Percentiles rank a stretch among this genome's conserved stretches.
phyloP scores from a whole-genome alignment of 2,113 vertebrate genomes.

The Pelodiscus sinensis region DNA sequence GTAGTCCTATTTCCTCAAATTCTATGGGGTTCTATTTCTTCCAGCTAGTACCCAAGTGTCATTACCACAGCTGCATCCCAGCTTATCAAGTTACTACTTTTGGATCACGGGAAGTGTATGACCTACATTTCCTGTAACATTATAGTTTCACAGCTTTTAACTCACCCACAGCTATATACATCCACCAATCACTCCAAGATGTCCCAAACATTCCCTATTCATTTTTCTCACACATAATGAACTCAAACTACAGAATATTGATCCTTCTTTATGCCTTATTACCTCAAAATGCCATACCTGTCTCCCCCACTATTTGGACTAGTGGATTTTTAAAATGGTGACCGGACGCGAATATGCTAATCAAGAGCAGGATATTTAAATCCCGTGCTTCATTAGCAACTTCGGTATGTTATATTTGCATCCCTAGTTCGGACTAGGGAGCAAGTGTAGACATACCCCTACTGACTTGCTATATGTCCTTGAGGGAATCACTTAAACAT shows the following conservation, averaged over 20 bases:
- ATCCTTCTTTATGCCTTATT: neutral
- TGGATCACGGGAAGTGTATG: neutral
- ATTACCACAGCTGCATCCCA: fast-evolving
- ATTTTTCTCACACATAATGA: fast-evolving
- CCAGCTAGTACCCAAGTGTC: fast-evolving
- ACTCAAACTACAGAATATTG: neutral
- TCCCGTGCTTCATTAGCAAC: no score
- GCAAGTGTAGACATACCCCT: no score
- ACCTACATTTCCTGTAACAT: neutral
- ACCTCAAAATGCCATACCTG: neutral
- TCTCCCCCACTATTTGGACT: neutral
- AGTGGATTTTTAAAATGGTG: no score
- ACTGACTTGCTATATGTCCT: neutral
- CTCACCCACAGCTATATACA: neutral
- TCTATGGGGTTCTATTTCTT: neutral
- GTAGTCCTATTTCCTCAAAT: neutral
- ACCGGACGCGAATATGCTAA: no score
- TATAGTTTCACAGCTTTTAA: neutral
- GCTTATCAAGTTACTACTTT: neutral
- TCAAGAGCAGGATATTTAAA: no score
- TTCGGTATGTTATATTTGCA: no score
- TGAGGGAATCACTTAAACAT: neutral
- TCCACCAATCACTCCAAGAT: neutral
- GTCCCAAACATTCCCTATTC: neutral
- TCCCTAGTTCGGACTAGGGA: no score